These are phyloP conservation scores for Lutjanus campechanus DNA, from an alignment of 2,797 vertebrate genomes.

Conservation along the genomic window DNA sequence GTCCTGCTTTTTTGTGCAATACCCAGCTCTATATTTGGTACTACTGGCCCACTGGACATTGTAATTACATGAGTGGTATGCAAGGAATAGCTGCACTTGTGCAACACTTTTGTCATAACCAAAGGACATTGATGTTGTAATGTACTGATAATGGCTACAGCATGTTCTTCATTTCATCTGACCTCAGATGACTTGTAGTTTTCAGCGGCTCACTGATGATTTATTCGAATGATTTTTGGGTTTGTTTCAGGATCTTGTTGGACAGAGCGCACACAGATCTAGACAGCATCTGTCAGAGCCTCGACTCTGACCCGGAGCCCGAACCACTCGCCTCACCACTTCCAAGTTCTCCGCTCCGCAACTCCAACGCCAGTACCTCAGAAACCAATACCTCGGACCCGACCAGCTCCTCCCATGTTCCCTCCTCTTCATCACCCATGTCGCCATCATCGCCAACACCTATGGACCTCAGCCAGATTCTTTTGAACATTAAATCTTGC, in stretches of 20 bases:
- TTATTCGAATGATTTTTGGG: neutral
- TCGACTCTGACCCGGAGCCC: constrained; percentile 90
- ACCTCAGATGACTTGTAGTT: neutral
- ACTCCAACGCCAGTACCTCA: constrained; percentile 95
- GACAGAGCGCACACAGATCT: constrained; percentile 94
- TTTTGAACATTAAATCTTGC: constrained; percentile 97
- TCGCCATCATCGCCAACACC: constrained; percentile 67
- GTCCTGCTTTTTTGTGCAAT: constrained; percentile 10
- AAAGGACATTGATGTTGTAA: constrained; percentile 13
- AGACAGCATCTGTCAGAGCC: constrained; percentile 88
- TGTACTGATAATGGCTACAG: neutral
- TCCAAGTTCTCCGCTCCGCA: constrained; percentile 83
- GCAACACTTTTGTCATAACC: neutral
- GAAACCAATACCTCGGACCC: constrained; percentile 87
- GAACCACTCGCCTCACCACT: constrained; percentile 83
- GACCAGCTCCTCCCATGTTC: constrained; percentile 58
- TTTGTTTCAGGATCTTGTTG: constrained; percentile 89
- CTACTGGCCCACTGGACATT: constrained; percentile 9
- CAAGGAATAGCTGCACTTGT: neutral
- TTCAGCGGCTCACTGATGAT: neutral
- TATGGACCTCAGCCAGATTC: constrained; percentile 95
- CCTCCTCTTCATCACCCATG: constrained; percentile 53
- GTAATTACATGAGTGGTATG: constrained; percentile 34
- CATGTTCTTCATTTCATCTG: constrained; percentile 9
- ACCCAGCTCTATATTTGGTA: constrained; percentile 28